Evolutionary conservation across 2,113 vertebrate genomes (phyloP).

Genomic region (Coturnix japonica): DNA sequence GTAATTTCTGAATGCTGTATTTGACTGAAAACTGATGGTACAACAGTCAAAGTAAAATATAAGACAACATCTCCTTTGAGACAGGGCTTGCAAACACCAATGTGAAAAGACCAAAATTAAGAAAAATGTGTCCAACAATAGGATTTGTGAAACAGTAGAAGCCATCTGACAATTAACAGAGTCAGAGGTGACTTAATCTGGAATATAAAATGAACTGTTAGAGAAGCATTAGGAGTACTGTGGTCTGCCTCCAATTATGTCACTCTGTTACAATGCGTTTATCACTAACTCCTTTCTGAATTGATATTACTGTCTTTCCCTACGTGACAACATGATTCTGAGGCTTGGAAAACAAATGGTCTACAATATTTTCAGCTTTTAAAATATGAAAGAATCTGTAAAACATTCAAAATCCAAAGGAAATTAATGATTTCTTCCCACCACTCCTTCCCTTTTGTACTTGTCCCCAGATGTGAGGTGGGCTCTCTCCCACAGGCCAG

Average conservation of each 20-base stretch:
- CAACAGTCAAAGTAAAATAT: not conserved
- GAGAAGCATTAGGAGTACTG: not conserved
- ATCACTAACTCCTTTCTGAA: not conserved
- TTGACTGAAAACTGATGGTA: not conserved
- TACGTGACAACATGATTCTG: not conserved
- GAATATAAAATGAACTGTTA: not conserved
- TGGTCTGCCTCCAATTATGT: not conserved
- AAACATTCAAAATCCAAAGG: not conserved
- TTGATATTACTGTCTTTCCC: not conserved
- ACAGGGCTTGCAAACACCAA: not conserved
- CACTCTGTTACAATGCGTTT: not conserved
- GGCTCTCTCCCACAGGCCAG: not conserved
- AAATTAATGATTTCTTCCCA: not conserved
- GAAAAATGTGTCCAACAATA: constrained; percentile 19
- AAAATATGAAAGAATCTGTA: not conserved
- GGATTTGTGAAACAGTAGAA: not conserved
- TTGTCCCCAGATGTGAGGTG: not conserved
- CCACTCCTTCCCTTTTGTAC: not conserved
- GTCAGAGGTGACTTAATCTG: constrained; percentile 14
- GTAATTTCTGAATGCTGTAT: not conserved
- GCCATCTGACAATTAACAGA: not conserved
- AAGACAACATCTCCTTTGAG: not conserved
- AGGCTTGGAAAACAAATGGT: not conserved
- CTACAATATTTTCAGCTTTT: not conserved
- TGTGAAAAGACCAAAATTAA: not conserved